Evolutionary conservation across 1,140 invertebrate genomes (phyloP), one percentile per base, ranked within the genome.

Genomic region (Papilio aristodemus): DNA sequence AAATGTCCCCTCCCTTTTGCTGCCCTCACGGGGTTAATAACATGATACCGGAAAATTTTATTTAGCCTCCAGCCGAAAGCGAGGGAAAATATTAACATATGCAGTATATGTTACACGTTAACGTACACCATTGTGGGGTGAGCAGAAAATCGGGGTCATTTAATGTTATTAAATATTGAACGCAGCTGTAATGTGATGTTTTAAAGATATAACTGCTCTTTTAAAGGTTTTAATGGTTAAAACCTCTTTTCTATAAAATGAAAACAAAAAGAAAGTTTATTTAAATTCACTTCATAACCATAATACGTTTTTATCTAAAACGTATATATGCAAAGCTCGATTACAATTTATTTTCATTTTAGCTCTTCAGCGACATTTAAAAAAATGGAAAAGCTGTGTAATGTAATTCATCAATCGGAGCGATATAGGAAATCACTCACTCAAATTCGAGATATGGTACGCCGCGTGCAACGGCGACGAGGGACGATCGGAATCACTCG

Each of bases 361-460:
- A 22, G n/a, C 9, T 46, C 41, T 46, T 46, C 41, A 17, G 14
- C 43, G 43, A 3, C 43, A 17, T 22, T 62, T 43, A 22, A 58
- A 66, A 71, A 62, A 50, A 60, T 71, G 27, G 41, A 58, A 32
- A 13, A 46, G 54, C 36, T 10, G 63, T 66, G 63, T 71, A 66
- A 71, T 58, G 70, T 71, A 39, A 67, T 71, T 69, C 69, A 67
- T 71, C 69, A 66, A 66, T 71, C 69, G 59, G 39, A 17, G 63
- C 54, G 32, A 71, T 71, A 67, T 71, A 54, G 27, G 66, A 71
- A 71, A 67, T 58, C 57, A 71, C 54, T 71, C 39, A 67, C 11
- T 13, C 19, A 37, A 58, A 58, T 50, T 11, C 57, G 62, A 19
- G 68, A 64, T 57, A 70, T 32, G 59, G 63, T 67, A 67, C 69